These are phyloP conservation scores for Tetraodon nigroviridis DNA, from an alignment of 2,113 vertebrate genomes.

Conservation along the genomic window DNA sequence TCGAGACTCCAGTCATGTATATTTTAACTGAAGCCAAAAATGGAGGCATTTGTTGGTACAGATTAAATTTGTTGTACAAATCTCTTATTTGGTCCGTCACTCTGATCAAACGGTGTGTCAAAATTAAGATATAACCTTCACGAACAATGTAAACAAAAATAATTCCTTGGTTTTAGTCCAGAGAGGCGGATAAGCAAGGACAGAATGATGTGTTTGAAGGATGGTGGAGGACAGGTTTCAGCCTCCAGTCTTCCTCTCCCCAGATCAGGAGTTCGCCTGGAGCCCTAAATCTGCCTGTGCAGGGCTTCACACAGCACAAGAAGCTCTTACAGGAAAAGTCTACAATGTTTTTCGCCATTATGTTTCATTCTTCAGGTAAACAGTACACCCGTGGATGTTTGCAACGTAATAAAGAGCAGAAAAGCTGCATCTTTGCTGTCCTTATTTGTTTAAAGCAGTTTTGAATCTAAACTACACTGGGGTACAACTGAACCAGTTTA, in stretches of 20 bases:
- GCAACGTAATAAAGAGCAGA: conserved; percentile 77
- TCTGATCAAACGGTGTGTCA: conserved; percentile 7
- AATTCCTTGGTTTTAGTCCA: not conserved
- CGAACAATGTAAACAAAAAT: not conserved
- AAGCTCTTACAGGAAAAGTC: conserved; percentile 63
- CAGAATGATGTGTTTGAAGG: not conserved
- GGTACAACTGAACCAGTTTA: too few relatives aligned
- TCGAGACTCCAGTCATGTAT: conserved; percentile 49
- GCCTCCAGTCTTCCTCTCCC: conserved; percentile 52
- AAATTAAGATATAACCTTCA: not conserved
- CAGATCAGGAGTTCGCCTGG: conserved; percentile 45
- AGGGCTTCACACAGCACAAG: conserved; percentile 68
- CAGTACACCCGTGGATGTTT: conserved; percentile 79
- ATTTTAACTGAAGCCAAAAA: conserved; percentile 67
- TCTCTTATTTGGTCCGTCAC: conserved; percentile 27
- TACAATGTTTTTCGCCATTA: conserved; percentile 66
- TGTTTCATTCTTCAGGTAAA: conserved; percentile 77
- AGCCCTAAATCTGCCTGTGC: conserved; percentile 58
- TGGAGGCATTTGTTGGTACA: conserved; percentile 37
- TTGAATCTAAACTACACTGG: too few relatives aligned
- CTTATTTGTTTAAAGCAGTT: conserved; percentile 15
- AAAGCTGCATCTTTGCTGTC: conserved; percentile 32
- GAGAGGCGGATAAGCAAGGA: not conserved
- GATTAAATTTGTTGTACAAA: conserved; percentile 50
- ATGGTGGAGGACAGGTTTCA: conserved; percentile 32